Percentiles rank a stretch among this genome's conserved stretches.
Evolutionary conservation across 1,140 invertebrate species (phyloP).

Genomic region (Plectus sambesii): DNA sequence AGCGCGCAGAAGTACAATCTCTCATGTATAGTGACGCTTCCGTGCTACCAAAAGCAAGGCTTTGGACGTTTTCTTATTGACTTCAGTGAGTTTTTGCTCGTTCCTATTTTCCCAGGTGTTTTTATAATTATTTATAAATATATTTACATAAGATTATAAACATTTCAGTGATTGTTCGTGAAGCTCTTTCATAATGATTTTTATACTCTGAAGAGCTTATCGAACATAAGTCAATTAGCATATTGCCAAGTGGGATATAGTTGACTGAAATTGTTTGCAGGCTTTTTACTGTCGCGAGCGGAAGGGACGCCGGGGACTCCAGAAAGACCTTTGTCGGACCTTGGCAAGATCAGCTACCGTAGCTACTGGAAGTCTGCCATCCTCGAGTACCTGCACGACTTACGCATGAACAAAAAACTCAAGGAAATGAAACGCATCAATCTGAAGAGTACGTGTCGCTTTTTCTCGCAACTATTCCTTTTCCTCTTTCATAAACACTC

Average conservation of each 20-base stretch:
- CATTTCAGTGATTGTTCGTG: no score
- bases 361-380: constrained; percentile 91
- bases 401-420: constrained; percentile 15
- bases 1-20: constrained; percentile 97
- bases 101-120: background rate
- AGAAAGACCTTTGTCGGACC: constrained; percentile 88
- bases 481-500: no score
- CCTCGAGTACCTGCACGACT: constrained; percentile 55
- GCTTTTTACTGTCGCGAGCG: constrained; percentile 80
- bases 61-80: constrained; percentile 93
- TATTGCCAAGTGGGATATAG: background rate
- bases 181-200: no score
- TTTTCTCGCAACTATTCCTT: no score
- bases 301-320: constrained; percentile 85
- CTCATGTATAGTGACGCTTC: constrained; percentile 97
- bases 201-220: no score
- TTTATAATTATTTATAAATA: no score
- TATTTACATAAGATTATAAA: no score
- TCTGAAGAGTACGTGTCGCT: no score
- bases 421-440: constrained; percentile 9
- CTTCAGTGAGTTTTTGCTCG: constrained; percentile 68
- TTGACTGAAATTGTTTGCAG: constrained; percentile 46
- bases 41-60: constrained; percentile 89
- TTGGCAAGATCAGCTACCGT: constrained; percentile 84
- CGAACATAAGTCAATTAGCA: no score